phyloP scores from a whole-genome alignment of 1,140 invertebrate species.

The Brachionus asplanchnoidis region DNA sequence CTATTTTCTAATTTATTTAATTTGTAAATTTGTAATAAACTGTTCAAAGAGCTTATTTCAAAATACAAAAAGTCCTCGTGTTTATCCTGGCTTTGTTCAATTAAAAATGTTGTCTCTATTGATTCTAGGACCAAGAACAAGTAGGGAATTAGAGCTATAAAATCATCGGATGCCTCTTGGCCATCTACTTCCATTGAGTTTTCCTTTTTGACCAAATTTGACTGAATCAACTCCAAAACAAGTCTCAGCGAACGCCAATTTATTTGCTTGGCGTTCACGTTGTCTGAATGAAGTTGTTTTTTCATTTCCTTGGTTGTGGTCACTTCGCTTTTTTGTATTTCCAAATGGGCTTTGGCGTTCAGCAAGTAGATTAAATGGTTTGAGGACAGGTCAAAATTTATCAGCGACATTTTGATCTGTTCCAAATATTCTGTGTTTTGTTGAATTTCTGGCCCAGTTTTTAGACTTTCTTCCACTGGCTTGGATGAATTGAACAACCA shows the following conservation, averaged over 20 bases:
- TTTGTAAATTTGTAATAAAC: neutral
- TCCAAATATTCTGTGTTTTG: neutral
- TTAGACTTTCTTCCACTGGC: neutral
- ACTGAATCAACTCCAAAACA: neutral
- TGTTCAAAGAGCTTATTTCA: neutral
- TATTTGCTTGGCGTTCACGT: neutral
- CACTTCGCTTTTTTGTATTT: neutral
- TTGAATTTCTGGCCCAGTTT: neutral
- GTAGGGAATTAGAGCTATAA: neutral
- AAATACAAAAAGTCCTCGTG: neutral
- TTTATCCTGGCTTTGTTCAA: neutral
- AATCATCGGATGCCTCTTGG: neutral
- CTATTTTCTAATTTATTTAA: neutral
- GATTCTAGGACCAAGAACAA: slow-evolving; percentile 1
- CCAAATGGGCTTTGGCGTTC: neutral
- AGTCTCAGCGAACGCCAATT: neutral
- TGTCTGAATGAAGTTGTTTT: neutral
- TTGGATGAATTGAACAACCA: slow-evolving; percentile 7
- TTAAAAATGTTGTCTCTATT: slow-evolving; percentile 12
- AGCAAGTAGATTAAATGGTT: neutral
- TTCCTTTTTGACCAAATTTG: neutral
- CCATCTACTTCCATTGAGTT: neutral
- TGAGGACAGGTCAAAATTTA: neutral
- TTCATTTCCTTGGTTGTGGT: slow-evolving; percentile 16
- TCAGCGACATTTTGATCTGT: neutral